Percentiles rank a stretch among this genome's conserved stretches.
phyloP scores from a whole-genome alignment of 53 echinoderm and acorn worm species.

The Paracentrotus lividus region DNA sequence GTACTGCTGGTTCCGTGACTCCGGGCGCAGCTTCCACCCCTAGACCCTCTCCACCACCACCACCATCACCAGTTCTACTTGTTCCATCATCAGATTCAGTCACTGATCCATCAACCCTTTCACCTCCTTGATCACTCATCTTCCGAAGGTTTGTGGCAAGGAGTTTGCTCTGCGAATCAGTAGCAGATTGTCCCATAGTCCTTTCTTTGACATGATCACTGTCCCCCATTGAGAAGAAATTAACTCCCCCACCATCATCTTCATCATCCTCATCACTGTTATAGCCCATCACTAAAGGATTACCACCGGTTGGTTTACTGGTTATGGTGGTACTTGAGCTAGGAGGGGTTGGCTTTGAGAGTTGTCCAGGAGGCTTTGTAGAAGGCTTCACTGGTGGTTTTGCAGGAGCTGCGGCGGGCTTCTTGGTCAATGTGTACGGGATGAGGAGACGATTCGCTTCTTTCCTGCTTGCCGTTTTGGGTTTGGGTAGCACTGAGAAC shows the following conservation, averaged over 20 bases:
- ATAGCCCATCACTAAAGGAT: conserved; percentile 28
- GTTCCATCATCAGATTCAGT: conserved; percentile 10
- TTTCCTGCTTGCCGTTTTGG: conserved; percentile 77
- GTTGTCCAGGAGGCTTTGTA: not conserved
- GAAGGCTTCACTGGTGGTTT: conserved; percentile 41
- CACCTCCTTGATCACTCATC: not conserved
- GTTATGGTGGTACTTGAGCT: not conserved
- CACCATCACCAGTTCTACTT: not conserved
- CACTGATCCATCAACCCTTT: not conserved
- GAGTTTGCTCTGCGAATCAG: not conserved
- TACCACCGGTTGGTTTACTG: not conserved
- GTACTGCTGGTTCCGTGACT: not conserved
- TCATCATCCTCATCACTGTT: conserved; percentile 67
- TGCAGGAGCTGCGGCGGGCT: conserved; percentile 51
- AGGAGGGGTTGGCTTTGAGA: not conserved
- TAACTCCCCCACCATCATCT: conserved; percentile 51
- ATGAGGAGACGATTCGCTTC: conserved; percentile 88
- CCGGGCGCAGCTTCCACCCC: not conserved
- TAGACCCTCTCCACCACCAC: not conserved
- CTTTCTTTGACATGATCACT: not conserved
- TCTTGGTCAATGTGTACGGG: conserved; percentile 93
- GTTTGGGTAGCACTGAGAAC: conserved; percentile 90
- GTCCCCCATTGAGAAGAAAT: conserved; percentile 69
- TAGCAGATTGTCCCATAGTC: not conserved
- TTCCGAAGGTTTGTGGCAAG: not conserved